These are phyloP conservation scores for Mareca penelope DNA, from an alignment of 2,797 vertebrate species.

Conservation along the genomic window DNA sequence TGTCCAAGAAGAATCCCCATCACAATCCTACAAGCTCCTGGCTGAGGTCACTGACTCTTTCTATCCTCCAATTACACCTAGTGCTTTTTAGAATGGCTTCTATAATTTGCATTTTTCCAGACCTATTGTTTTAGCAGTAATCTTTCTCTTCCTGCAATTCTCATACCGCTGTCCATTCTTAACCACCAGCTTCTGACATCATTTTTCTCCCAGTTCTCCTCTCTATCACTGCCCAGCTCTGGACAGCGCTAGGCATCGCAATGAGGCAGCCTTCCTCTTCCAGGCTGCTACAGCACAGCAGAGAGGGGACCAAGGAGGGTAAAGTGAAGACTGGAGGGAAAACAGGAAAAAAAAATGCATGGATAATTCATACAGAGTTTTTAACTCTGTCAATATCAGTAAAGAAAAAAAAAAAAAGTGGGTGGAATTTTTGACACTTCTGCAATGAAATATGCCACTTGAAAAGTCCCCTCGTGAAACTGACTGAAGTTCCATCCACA, in stretches of 20 bases:
- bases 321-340: background rate
- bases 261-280: background rate
- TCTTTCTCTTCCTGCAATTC: background rate
- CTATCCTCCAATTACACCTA: background rate
- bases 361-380: background rate
- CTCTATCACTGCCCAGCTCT: background rate
- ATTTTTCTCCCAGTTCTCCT: background rate
- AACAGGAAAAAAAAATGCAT: background rate
- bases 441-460: background rate
- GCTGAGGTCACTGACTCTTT: background rate
- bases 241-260: background rate
- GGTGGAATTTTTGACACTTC: rapidly evolving
- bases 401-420: background rate
- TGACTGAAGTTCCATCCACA: background rate
- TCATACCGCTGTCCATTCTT: background rate
- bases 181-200: background rate
- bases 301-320: background rate
- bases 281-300: background rate
- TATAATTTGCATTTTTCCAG: background rate
- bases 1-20: background rate
- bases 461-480: background rate
- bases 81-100: background rate
- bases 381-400: background rate
- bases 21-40: background rate
- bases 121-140: background rate